Percentiles rank a stretch among this genome's conserved stretches.
phyloP scores from a whole-genome alignment of 1,140 invertebrate species.

The Trichonephila clavipes region DNA sequence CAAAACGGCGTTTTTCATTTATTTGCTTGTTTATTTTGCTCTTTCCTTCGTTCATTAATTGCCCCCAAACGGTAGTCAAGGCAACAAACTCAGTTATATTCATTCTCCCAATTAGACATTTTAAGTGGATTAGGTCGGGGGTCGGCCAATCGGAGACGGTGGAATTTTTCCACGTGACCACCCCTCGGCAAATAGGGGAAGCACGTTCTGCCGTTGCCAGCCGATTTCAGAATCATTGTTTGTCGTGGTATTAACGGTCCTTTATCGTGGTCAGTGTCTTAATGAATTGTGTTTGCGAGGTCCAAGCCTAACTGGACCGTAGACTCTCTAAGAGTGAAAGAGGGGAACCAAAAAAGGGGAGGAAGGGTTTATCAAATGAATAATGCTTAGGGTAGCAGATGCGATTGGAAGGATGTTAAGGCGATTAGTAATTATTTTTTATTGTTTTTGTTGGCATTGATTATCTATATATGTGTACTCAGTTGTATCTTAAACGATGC shows the following conservation, averaged over 20 bases:
- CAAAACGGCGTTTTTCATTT: background rate
- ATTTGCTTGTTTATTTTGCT: background rate
- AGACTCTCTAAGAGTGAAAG: background rate
- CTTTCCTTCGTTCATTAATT: slow-evolving; percentile 33
- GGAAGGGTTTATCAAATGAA: slow-evolving; percentile 9
- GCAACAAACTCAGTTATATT: slow-evolving; percentile 73
- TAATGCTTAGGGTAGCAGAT: background rate
- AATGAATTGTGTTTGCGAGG: slow-evolving; percentile 59
- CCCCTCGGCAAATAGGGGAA: slow-evolving; percentile 70
- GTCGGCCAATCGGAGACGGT: slow-evolving; percentile 33
- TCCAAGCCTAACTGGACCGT: background rate
- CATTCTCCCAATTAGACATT: slow-evolving; percentile 74
- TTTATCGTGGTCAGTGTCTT: slow-evolving; percentile 56
- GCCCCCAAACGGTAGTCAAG: slow-evolving; percentile 56
- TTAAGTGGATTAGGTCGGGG: slow-evolving; percentile 65
- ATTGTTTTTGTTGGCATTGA: too few relatives aligned
- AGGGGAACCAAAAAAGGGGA: too few relatives aligned
- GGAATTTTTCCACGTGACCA: slow-evolving; percentile 69
- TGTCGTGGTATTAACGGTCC: slow-evolving; percentile 45
- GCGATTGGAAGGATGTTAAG: background rate
- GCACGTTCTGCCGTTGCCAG: slow-evolving; percentile 74
- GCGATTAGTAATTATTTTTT: too few relatives aligned
- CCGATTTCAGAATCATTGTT: slow-evolving; percentile 69
- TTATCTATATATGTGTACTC: too few relatives aligned
- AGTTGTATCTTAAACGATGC: too few relatives aligned